Conservation (phyloP, 2,888 invertebrate genomes). For the Ditula angustiorana region DNA sequence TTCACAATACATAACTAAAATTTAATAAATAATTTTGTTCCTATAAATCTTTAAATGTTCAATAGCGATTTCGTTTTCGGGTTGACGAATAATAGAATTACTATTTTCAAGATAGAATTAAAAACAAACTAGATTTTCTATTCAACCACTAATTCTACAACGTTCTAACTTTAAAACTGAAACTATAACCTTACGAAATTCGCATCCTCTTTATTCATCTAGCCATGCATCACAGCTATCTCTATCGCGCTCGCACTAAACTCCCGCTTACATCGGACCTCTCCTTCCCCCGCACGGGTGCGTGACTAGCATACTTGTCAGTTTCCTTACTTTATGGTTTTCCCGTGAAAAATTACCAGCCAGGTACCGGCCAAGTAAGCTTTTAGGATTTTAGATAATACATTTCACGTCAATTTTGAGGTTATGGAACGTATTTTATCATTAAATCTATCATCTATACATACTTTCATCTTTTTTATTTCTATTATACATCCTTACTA, state of each 20-base stretch:
- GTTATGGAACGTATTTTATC: conserved; percentile 15
- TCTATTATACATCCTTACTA: no score
- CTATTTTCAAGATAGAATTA: no score
- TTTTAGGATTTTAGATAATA: conserved; percentile 26
- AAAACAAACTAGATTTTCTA: no score
- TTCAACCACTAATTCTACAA: not conserved
- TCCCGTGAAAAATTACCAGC: conserved; percentile 42
- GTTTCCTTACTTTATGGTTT: conserved; percentile 39
- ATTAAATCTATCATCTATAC: no score
- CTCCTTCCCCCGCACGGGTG: conserved; percentile 23
- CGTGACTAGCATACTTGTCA: conserved; percentile 41
- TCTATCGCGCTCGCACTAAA: not conserved
- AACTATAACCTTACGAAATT: conserved; percentile 24
- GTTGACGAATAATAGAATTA: no score
- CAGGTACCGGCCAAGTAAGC: conserved; percentile 38
- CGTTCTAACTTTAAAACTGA: not conserved
- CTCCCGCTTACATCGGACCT: conserved; percentile 9
- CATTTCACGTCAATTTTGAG: conserved; percentile 16
- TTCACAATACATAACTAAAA: no score
- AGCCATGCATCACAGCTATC: conserved; percentile 25
- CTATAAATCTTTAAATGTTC: no score
- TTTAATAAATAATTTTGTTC: no score
- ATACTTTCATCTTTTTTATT: no score
- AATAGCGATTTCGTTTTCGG: no score
- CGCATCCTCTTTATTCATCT: conserved; percentile 22